Evolutionary conservation across 2,888 invertebrate species (phyloP).

Genomic region (Lasioglossum pauxillum): DNA sequence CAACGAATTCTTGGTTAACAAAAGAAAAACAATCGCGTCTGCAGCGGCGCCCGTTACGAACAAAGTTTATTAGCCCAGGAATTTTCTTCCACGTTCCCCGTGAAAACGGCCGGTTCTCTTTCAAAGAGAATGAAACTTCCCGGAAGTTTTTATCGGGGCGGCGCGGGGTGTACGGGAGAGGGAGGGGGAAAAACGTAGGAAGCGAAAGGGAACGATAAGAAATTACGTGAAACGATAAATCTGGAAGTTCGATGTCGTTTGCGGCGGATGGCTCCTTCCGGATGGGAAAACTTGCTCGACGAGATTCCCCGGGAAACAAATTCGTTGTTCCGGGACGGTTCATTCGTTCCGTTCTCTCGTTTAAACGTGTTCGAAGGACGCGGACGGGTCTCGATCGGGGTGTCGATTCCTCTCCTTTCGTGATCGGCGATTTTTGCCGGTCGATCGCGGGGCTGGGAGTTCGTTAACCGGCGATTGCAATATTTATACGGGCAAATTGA

Average conservation of each 20-base stretch:
- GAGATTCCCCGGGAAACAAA: constrained; percentile 40
- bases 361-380: not conserved
- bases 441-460: constrained; percentile 30
- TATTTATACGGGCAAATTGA: constrained; percentile 50
- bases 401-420: not conserved
- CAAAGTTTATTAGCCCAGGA: constrained; percentile 17
- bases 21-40: constrained; percentile 4
- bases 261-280: constrained; percentile 18
- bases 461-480: constrained; percentile 55
- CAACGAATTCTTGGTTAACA: constrained; percentile 6
- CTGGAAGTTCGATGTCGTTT: constrained; percentile 31
- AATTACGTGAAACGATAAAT: constrained; percentile 49
- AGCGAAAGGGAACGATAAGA: constrained; percentile 19
- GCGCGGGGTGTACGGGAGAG: no score
- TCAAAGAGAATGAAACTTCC: not conserved
- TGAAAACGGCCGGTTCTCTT: not conserved
- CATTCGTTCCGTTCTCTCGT: not conserved
- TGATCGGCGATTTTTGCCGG: not conserved
- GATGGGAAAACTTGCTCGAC: constrained; percentile 2
- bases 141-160: constrained; percentile 28
- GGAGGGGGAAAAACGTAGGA: not conserved
- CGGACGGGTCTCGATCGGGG: not conserved
- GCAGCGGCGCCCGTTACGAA: not conserved
- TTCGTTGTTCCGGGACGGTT: constrained; percentile 13
- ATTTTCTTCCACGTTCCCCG: constrained; percentile 11